These are phyloP conservation scores for Ethmia dodecea DNA, from an alignment of 2,888 invertebrate genomes.

Conservation along the genomic window DNA sequence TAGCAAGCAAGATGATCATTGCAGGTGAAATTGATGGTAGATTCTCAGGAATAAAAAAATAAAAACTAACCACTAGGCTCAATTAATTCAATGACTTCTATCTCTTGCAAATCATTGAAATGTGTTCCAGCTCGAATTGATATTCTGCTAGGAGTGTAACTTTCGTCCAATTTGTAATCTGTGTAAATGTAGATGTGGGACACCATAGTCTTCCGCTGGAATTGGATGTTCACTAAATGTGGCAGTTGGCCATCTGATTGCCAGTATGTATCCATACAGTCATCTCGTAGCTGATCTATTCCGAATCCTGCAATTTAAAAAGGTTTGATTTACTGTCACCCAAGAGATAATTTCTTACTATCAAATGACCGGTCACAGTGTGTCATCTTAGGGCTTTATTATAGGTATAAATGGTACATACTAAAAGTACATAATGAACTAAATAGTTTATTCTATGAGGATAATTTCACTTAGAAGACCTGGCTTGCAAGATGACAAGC, in stretches of 20 bases:
- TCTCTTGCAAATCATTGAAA: constrained; percentile 97
- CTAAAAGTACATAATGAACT: too few relatives aligned
- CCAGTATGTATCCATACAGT: constrained; percentile 98
- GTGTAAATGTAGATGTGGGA: constrained; percentile 97
- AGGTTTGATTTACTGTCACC: too few relatives aligned
- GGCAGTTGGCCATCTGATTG: constrained; percentile 99
- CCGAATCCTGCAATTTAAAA: constrained; percentile 99
- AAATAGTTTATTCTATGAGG: too few relatives aligned
- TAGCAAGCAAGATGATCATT: too few relatives aligned
- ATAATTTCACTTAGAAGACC: too few relatives aligned
- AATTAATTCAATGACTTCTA: constrained; percentile 94
- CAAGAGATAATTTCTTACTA: too few relatives aligned
- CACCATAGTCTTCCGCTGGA: constrained; percentile 95
- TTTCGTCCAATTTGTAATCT: constrained; percentile 98
- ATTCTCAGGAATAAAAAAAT: background rate
- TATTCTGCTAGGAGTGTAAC: constrained; percentile 97
- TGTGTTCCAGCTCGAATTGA: constrained; percentile 96
- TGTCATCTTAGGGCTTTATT: too few relatives aligned
- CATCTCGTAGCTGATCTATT: constrained; percentile 96
- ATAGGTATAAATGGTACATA: too few relatives aligned
- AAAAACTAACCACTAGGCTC: constrained; percentile 88
- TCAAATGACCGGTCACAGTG: too few relatives aligned
- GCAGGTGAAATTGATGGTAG: too few relatives aligned
- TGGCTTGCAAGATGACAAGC: constrained; percentile 98
- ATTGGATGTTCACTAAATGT: constrained; percentile 97